Conservation (phyloP, 2,797 vertebrate species). For the Macropus fuliginosus region DNA sequence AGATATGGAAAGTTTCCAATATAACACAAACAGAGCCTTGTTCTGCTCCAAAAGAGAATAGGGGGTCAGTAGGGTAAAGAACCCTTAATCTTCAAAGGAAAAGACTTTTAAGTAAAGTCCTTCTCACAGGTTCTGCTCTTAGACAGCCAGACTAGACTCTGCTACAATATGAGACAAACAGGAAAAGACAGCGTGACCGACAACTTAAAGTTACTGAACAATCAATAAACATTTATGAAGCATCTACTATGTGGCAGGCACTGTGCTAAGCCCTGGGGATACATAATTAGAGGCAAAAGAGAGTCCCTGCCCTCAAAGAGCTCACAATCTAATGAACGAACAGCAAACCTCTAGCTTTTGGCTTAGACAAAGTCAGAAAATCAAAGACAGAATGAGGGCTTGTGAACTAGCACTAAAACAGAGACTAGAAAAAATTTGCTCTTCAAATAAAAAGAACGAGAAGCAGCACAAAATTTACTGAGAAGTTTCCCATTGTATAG, state of each 20-base stretch:
- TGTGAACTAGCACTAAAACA: background rate
- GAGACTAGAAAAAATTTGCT: background rate
- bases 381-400: background rate
- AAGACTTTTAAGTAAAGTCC: conserved; percentile 27
- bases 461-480: background rate
- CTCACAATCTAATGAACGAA: background rate
- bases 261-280: background rate
- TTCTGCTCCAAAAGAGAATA: conserved; percentile 25
- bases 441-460: background rate
- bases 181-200: background rate
- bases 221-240: background rate
- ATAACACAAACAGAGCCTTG: background rate
- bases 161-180: background rate
- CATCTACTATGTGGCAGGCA: background rate
- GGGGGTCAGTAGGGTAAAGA: background rate
- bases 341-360: conserved; percentile 5
- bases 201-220: background rate
- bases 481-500: background rate
- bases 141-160: background rate
- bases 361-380: background rate
- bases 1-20: conserved; percentile 8
- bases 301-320: background rate
- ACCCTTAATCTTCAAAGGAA: conserved; percentile 27
- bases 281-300: background rate
- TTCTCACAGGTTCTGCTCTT: conserved; percentile 44